Base-by-base conservation (phyloP, 2,888 invertebrate genomes). In the Dryobota labecula region DNA sequence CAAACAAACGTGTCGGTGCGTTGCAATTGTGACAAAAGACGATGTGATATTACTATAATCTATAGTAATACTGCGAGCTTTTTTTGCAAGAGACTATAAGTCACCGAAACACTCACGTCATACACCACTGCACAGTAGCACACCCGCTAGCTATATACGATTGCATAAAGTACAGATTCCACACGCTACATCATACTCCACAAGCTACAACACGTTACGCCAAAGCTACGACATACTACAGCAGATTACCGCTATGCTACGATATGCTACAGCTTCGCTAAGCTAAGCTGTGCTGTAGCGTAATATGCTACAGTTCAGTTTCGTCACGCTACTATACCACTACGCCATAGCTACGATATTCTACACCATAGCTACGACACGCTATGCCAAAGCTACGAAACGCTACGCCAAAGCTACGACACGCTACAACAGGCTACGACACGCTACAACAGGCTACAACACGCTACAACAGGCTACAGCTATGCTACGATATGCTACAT, bases 21-120 rank as follows among this genome's bases (percentile, higher is more conserved):
- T 54, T 54, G 36, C 38, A 57, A 78, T 38, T 18, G 15, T 51
- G 30, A 73, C 18, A 51, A 77, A 72, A 43, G n/a, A 43, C 43
- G 7, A 38, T n/a, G n/a, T 30, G 20, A 43, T 15, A 20, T 36
- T 11, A 30, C 57, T 30, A 24, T 24, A 18, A 24, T 27, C 70
- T 15, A 41, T 47, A 41, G 36, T 49, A 30, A 56, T 43, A n/a
- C 13, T 33, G 33, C 15, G 11, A 66, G 6, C 4, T 11, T 20
- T 66, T 66, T 66, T 36, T 47, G n/a, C 9, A 18, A 8, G 4
- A 27, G 30, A 33, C 15, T 24, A 33, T 33, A 9, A 33, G 33
- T 6, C 18, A n/a, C 9, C 2, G 4, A 8, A 18, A 36, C 20
- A 18, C 7, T 57, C 5, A n/a, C 15, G n/a, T 33, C 15, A 8